These are phyloP conservation scores for Napeogenes inachia DNA, from an alignment of 2,888 invertebrate genomes.

Conservation along the genomic window DNA sequence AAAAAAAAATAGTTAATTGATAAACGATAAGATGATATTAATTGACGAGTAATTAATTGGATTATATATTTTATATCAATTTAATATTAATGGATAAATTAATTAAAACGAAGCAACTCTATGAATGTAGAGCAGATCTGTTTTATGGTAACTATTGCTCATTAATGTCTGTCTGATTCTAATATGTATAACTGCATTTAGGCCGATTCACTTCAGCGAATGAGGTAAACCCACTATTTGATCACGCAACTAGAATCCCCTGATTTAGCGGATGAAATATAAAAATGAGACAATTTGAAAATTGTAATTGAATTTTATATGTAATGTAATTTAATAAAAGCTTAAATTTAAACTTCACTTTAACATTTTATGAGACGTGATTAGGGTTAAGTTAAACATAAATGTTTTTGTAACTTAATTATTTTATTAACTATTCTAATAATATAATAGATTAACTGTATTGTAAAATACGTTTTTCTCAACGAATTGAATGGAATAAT, in stretches of 20 bases:
- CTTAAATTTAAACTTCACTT: no score
- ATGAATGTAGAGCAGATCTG: slow-evolving; percentile 30
- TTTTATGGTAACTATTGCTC: slow-evolving; percentile 32
- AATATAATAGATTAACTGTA: no score
- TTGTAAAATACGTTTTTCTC: background rate
- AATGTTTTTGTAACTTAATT: no score
- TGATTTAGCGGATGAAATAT: slow-evolving; percentile 13
- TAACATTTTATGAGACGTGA: no score
- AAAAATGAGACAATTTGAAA: background rate
- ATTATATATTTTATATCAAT: background rate
- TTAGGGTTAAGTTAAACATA: no score
- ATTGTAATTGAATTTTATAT: no score
- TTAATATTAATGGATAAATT: slow-evolving; percentile 3
- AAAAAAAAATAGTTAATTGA: background rate
- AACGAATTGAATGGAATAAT: background rate
- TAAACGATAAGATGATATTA: background rate
- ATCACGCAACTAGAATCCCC: slow-evolving; percentile 31
- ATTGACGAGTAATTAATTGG: background rate
- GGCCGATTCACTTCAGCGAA: slow-evolving; percentile 34
- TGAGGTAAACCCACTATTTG: slow-evolving; percentile 33
- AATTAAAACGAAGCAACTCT: slow-evolving; percentile 14
- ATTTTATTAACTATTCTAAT: no score
- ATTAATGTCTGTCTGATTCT: slow-evolving; percentile 30
- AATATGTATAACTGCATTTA: slow-evolving; percentile 38
- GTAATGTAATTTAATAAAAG: no score